A percentile compares a stretch with the other conserved stretches of the same genome.
Evolutionary conservation across 2,888 invertebrate genomes (phyloP).

Genomic region (Andrena dorsata): DNA sequence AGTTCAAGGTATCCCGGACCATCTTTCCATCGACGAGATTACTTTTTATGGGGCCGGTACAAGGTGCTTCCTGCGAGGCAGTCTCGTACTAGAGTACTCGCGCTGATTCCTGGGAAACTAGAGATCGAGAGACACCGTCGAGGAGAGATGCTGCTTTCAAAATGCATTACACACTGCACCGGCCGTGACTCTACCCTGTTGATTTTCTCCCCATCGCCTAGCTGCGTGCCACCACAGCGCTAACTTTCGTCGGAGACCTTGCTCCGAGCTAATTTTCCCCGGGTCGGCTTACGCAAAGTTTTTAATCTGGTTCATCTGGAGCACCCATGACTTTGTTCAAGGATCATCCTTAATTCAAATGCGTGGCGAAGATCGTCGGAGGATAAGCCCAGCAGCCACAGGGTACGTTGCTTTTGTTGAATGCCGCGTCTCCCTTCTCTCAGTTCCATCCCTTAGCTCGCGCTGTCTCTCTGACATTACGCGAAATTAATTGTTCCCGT

Average conservation of each 20-base stretch:
- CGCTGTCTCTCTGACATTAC: too few species aligned
- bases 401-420: too few species aligned
- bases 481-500: too few species aligned
- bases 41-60: background rate
- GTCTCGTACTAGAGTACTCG: too few species aligned
- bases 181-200: too few species aligned
- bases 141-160: background rate
- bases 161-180: too few species aligned
- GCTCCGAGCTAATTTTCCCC: slow-evolving; percentile 13
- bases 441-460: too few species aligned
- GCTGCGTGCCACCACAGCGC: background rate
- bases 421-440: too few species aligned
- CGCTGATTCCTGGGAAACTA: too few species aligned
- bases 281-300: slow-evolving; percentile 10
- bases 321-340: background rate
- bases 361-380: too few species aligned
- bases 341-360: too few species aligned
- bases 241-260: background rate
- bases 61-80: background rate
- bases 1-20: background rate
- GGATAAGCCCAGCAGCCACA: too few species aligned
- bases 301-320: slow-evolving; percentile 16
- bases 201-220: background rate
- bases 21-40: background rate
- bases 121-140: background rate